Evolutionary conservation across 2,797 vertebrate species (phyloP).

Genomic region (Threskiornis aethiopicus): DNA sequence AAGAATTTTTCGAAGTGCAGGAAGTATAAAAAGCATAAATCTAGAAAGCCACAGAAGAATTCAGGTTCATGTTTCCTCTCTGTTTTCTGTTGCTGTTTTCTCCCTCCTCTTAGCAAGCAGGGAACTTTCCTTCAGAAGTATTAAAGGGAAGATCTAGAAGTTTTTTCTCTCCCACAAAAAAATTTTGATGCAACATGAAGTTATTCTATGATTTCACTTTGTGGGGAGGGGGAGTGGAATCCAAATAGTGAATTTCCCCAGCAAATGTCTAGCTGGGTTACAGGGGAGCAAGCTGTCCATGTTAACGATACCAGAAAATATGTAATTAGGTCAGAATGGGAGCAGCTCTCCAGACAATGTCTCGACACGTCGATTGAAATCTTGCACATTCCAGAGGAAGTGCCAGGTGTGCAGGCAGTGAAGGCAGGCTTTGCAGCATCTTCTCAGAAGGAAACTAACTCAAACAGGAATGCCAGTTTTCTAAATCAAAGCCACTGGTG

Average conservation of each 20-base stretch:
- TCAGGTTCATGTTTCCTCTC: background rate
- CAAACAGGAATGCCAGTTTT: background rate
- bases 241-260: background rate
- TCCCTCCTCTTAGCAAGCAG: background rate
- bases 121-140: background rate
- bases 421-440: background rate
- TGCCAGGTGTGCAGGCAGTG: constrained; percentile 12
- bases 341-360: constrained; percentile 18
- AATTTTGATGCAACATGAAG: background rate
- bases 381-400: constrained; percentile 17
- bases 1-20: background rate
- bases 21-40: background rate
- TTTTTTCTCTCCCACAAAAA: background rate
- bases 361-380: background rate
- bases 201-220: background rate
- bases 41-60: background rate
- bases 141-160: background rate
- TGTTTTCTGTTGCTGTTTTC: background rate
- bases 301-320: background rate
- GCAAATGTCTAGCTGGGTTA: background rate
- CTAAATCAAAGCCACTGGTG: background rate
- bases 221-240: background rate
- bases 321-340: constrained; percentile 7
- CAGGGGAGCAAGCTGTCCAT: background rate
- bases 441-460: background rate